Base-by-base conservation (phyloP, 1,140 invertebrate species). In the Cydia pomonella region DNA sequence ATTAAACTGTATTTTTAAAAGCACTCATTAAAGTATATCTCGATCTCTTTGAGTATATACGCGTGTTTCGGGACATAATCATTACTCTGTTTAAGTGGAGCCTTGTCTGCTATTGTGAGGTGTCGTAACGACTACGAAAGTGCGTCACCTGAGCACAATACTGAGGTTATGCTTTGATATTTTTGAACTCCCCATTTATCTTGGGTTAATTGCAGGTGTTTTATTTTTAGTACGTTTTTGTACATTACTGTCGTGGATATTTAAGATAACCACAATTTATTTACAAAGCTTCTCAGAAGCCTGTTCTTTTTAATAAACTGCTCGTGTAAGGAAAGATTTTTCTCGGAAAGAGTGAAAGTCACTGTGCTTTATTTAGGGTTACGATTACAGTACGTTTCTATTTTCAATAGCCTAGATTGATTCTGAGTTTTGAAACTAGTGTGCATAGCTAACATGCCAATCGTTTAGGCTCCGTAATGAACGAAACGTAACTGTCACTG, bases 251-350 rank as follows among this genome's bases (percentile, higher is more conserved):
- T 66, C 63, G 63, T n/a, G 5, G 16, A 12, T 38, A 12, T 69
- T 66, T 66, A 23, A 66, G 63, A 69, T 69, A 69, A 69, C 64
- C 64, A 18, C 9, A 41, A 69, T 69, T 69, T 69, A 69, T 69
- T 69, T 18, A 69, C 13, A 69, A 29, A 69, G n/a, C 27, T 10
- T 27, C 5, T 1, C 64, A 38, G 64, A 69, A 29, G 16, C 27
- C 16, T 33, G 3, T 69, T 29, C n/a, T 69, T 69, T 38, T 69
- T 66, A 66, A 16, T 4, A 18, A 69, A n/a, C 64, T 38, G 9
- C 64, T 4, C 16, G 29, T 69, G 64, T 33, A 69, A 38, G 18
- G 29, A 69, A 66, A 18, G n/a, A 69, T 69, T 33, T 33, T 66
- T 66, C 7, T 64, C 18, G 16, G 53, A 23, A 59, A 59, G 21